These are phyloP conservation scores for Leptopterna dolabrata DNA, from an alignment of 2,888 invertebrate species.

Conservation along the genomic window DNA sequence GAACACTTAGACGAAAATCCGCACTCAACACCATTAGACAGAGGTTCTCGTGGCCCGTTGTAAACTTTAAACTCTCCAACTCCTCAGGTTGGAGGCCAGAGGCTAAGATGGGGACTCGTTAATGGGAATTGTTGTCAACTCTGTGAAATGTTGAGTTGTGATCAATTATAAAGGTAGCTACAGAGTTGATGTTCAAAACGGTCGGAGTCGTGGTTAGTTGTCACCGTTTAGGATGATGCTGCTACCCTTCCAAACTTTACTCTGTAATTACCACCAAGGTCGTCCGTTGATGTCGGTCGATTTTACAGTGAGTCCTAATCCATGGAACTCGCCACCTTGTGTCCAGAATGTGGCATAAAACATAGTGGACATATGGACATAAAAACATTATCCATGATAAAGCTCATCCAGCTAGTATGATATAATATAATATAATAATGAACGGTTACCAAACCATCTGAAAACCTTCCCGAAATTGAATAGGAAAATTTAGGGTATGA, in stretches of 20 bases:
- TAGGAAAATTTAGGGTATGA: too few species aligned
- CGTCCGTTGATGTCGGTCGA: too few species aligned
- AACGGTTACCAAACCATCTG: too few species aligned
- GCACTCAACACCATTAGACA: background rate
- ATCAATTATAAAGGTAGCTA: conserved; percentile 4
- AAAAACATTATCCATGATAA: too few species aligned
- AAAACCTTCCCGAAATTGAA: too few species aligned
- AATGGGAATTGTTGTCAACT: conserved; percentile 29
- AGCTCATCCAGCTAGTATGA: too few species aligned
- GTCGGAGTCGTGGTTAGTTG: background rate
- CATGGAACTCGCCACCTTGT: too few species aligned
- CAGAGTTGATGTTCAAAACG: background rate
- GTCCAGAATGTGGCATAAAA: too few species aligned
- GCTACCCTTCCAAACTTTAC: background rate
- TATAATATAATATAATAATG: too few species aligned
- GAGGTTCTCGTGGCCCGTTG: background rate
- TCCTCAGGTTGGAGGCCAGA: conserved; percentile 12
- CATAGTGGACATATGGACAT: too few species aligned
- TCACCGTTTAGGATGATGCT: background rate
- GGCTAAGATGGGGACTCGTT: background rate
- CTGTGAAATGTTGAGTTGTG: conserved; percentile 9
- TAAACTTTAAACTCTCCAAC: background rate
- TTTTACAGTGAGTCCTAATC: too few species aligned
- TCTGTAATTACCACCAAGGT: too few species aligned
- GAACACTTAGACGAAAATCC: background rate